Evolutionary conservation across 1,140 invertebrate genomes (phyloP), one percentile per base, ranked within the genome.

Genomic region (Drosophila auraria): DNA sequence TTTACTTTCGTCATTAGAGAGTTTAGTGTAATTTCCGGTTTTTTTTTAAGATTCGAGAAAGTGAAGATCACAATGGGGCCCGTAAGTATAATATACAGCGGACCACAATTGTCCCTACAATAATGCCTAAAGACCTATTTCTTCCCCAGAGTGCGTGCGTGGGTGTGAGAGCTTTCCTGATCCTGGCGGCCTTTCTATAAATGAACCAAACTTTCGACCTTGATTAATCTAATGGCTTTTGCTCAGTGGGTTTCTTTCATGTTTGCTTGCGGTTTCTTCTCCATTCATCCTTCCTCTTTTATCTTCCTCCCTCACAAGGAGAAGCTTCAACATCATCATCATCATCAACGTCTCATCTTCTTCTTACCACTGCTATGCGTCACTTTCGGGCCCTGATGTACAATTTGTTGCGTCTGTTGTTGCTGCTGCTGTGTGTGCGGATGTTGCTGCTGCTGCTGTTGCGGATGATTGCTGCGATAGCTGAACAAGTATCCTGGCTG

Each of bases 401-500:
- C 20, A 57, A 57, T 78, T 40, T 64, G 71, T 25, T 75, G 83
- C 59, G 59, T 65, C 51, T 47, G 57, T 56, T 77, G 75, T n/a
- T 68, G 63, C 44, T 62, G 81, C 38, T 78, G 87, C 30, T 73
- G 81, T 59, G 57, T 83, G 45, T 81, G 84, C 33, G 40, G 36
- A 57, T 64, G 61, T 42, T 57, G 64, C 17, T 27, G 73, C n/a
- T 65, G 79, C 50, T 76, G 83, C 54, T 91, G 20, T 20, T 20
- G 80, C 14, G 69, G 66, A 54, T 79, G 82, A 58, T 71, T 87
- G 49, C 87, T 62, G 51, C 87, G 91, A 63, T 91, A 91, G 59
- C 83, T 92, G 53, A 91, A 92, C 14, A 92, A 60, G 58, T 92
- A 91, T 36, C 91, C 89, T 2, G 91, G 91, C 58, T 92, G 91